Evolutionary conservation across 2,113 vertebrate genomes (phyloP), one percentile per base, ranked within the genome.

Genomic region (Solenodon paradoxus): DNA sequence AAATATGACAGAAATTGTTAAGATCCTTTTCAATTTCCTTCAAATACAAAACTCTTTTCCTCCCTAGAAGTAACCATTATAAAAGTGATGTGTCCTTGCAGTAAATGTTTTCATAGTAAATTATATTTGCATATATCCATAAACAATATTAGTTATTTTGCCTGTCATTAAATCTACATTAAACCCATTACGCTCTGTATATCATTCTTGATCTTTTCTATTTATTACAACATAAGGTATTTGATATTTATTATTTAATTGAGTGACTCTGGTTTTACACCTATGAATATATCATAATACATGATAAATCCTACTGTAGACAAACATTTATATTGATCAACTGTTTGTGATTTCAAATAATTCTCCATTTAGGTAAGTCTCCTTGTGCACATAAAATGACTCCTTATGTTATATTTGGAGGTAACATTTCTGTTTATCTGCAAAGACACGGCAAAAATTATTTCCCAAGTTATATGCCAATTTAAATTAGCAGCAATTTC

Each of bases 101-200:
- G 22, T 47, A 77, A 88, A 86, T 82, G 19, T 92, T 96, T 95
- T 93, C 89, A 71, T 57, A 75, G 66, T 63, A 3, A 80, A 80
- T 80, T 92, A 42, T 16, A 53, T 95, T 86, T 96, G 30, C 71
- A 87, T 40, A 61, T 88, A 69, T 57, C 51, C 63, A 85, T 80
- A 94, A 92, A 88, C 2, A 95, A 83, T 78, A 68, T 91, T 93
- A 94, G 2, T 88, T 88, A 45, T 64, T 85, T 57, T 79, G n/a
- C 24, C 47, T 66, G 35, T 26, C 22, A 69, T 85, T 79, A 63
- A 94, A 42, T 86, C 55, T 87, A 81, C 45, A 80, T 85, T 95
- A 95, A 90, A 90, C 64, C 53, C 55, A 22, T 74, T 45, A 66
- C 53, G 30, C 38, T 79, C 1, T 81, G 17, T 72, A 47, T 85